Conservation (phyloP, 2,797 vertebrate species). For the Etheostoma perlongum region DNA sequence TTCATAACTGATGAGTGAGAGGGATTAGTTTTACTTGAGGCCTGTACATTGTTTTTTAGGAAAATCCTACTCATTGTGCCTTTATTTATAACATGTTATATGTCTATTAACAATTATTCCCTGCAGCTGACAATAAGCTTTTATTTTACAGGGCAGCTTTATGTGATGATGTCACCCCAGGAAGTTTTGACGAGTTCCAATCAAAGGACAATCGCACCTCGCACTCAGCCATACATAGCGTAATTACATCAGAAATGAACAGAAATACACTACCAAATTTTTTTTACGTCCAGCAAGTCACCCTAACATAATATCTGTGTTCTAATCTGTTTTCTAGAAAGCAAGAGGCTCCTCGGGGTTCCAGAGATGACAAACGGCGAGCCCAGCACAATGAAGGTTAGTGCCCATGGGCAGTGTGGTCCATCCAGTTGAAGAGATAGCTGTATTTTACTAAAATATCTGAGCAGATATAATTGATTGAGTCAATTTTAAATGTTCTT, state of each 20-base stretch:
- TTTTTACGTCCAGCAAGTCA: not conserved
- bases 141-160: conserved; percentile 88
- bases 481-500: not conserved
- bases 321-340: conserved; percentile 49
- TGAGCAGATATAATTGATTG: not conserved
- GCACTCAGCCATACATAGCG: conserved; percentile 92
- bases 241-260: conserved; percentile 71
- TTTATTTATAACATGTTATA: not conserved
- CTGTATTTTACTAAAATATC: not conserved
- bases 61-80: not conserved
- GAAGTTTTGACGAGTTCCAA: conserved; percentile 91
- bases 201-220: conserved; percentile 91
- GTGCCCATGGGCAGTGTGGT: not conserved
- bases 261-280: not conserved
- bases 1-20: not conserved
- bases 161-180: conserved; percentile 97
- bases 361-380: conserved; percentile 76
- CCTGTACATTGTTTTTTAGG: not conserved
- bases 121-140: conserved; percentile 10
- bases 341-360: conserved; percentile 77
- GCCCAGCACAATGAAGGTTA: conserved; percentile 80
- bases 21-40: not conserved
- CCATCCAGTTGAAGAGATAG: too few species aligned
- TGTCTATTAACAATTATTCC: not conserved
- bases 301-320: not conserved